Evolutionary conservation across 2,797 vertebrate genomes (phyloP), one percentile per base, ranked within the genome.

Genomic region (Acrocephalus scirpaceus): DNA sequence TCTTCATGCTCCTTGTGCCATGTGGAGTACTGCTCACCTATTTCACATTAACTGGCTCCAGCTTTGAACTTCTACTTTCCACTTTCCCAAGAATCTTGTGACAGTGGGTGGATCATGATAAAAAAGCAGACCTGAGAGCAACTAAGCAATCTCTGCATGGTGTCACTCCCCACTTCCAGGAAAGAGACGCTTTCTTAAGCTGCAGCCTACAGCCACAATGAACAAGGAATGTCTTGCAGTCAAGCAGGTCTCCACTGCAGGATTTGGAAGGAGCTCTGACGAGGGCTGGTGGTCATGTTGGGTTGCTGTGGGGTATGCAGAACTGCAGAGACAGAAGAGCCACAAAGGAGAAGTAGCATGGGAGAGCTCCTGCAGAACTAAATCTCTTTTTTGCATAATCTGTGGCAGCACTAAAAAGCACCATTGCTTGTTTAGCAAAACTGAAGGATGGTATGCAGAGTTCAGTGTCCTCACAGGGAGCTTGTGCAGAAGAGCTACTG

Each of bases 141-240:
- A 48, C 30, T 65, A 69, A 65, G 48, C 44, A 61, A 51, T 21
- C 34, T 76, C 53, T 78, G 70, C 11, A 23, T 27, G 34, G 34
- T 82, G 42, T 90, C 53, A 62, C 62, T 90, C 85, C 42, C 38
- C 45, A 93, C 38, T 71, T 93, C 69, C 80, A 94, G 74, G 86
- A 61, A 72, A 76, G 18, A 64, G 62, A 27, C 36, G n/a, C 30
- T 54, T 94, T 70, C 60, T 86, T 76, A 80, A 91, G 73, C 74
- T 92, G 71, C 48, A 51, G 42, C n/a, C 20, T 45, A 56, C 66
- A 90, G 84, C 32, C 71, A 57, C 48, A 32, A 15, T 6, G 48
- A 76, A 10, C 13, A n/a, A 76, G 71, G 27, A 93, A 89, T n/a
- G 26, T 45, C 64, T 56, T 50, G 42, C 56, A 83, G 17, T 34